These are phyloP conservation scores for Lanistes nyassanus DNA, from an alignment of 1,140 invertebrate genomes.

Conservation along the genomic window DNA sequence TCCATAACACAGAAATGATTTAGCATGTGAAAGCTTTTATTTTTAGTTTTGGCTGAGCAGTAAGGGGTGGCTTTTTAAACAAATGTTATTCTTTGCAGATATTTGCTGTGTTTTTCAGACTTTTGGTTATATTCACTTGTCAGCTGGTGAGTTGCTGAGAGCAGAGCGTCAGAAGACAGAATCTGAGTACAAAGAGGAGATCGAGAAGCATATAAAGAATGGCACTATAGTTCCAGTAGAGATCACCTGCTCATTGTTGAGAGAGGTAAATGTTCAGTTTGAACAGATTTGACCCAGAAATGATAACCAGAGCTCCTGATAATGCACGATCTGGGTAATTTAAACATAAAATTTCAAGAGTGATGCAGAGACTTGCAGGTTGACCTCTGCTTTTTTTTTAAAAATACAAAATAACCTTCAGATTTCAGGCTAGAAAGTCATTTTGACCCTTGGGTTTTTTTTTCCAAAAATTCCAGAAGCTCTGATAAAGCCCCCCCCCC, in stretches of 20 bases:
- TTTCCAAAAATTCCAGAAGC: too few relatives aligned
- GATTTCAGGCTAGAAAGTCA: neutral
- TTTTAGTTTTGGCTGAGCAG: too few relatives aligned
- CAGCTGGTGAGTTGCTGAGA: slow-evolving; percentile 95
- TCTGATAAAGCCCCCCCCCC: too few relatives aligned
- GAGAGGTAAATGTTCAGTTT: slow-evolving; percentile 71
- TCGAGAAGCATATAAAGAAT: slow-evolving; percentile 91
- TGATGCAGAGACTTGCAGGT: too few relatives aligned
- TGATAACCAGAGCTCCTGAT: too few relatives aligned
- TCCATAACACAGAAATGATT: too few relatives aligned
- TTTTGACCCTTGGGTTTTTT: neutral
- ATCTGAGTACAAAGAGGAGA: slow-evolving; percentile 91
- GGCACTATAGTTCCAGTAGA: slow-evolving; percentile 98
- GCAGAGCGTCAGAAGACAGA: slow-evolving; percentile 86
- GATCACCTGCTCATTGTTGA: slow-evolving; percentile 94
- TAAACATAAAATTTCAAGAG: neutral
- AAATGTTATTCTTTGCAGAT: neutral
- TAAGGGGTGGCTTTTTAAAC: too few relatives aligned
- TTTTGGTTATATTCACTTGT: slow-evolving; percentile 95
- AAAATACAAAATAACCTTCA: neutral
- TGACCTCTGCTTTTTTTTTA: neutral
- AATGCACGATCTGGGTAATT: neutral
- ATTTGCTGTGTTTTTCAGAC: slow-evolving; percentile 67
- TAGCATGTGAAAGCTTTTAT: too few relatives aligned
- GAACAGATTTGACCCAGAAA: neutral